Evolutionary conservation across 2,113 vertebrate species (phyloP), one percentile per base, ranked within the genome.

Genomic region (Suricata suricatta): DNA sequence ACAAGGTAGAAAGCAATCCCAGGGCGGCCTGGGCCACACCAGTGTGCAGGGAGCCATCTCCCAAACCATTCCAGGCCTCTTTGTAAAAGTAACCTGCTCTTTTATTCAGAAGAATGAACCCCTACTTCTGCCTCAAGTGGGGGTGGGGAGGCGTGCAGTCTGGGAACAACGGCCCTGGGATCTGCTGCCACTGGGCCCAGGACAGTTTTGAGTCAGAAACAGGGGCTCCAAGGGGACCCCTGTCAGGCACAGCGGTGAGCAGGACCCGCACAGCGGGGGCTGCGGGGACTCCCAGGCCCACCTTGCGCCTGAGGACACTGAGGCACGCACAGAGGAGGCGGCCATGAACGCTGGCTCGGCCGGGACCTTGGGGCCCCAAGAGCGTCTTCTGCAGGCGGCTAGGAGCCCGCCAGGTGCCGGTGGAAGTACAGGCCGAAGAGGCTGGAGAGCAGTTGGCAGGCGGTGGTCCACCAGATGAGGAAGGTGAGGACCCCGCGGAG

Each of bases 341-440:
- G 31, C 6, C 29, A 5, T 5, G 47, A 57, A 29, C 4, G 3
- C 29, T 3, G 41, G 63, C n/a, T 81, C n/a, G 17, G 35, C 60
- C 25, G 29, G 15, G 29, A 35, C 2, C 44, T 50, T 19, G 25
- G 33, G 47, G 5, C 79, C 50, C 11, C 25, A 29, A 57, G 8
- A 63, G 29, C 11, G 29, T 64, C 33, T 35, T 64, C 35, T 44
- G 50, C 31, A 7, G 35, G 63, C 3, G 0, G 54, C 98, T 99
- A 99, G 92, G 99, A 99, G 35, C 98, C 98, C 41, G 99, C 99
- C 86, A 99, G 98, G 97, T 99, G 99, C 99, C 99, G 99, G 98
- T 99, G 99, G 98, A 99, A 99, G 96, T 99, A 99, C 96, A 99
- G 99, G 54, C 99, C 99, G 0, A 99, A 99, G 96, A 99, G 99